phyloP scores from a whole-genome alignment of 2,888 invertebrate species.

The Omphaloscelis lunosa region DNA sequence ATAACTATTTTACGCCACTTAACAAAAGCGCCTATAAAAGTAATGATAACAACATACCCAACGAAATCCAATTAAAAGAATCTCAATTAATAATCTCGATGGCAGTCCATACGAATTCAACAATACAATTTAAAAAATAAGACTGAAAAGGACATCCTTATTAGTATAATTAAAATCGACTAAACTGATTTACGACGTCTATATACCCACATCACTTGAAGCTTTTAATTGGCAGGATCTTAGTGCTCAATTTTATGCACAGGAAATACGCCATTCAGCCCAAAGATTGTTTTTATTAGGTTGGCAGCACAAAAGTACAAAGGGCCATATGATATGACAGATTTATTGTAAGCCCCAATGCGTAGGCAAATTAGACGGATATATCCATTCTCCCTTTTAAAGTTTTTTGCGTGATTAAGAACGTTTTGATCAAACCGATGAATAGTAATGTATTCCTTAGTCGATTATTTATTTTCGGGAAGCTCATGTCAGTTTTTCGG shows the following conservation, averaged over 20 bases:
- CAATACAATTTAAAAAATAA: conserved; percentile 71
- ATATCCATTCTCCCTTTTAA: conserved; percentile 86
- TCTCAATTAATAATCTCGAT: conserved; percentile 66
- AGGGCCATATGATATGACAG: conserved; percentile 88
- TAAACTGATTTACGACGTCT: conserved; percentile 81
- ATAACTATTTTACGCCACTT: conserved; percentile 46
- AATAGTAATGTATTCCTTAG: conserved; percentile 76
- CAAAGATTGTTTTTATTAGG: conserved; percentile 84
- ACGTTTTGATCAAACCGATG: conserved; percentile 76
- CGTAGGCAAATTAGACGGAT: conserved; percentile 89
- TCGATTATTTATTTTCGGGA: conserved; percentile 68
- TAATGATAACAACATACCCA: conserved; percentile 39
- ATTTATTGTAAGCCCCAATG: conserved; percentile 83
- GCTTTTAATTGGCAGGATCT: conserved; percentile 83
- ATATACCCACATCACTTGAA: conserved; percentile 83
- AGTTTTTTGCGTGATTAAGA: conserved; percentile 74
- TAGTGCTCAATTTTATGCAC: conserved; percentile 72
- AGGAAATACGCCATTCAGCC: conserved; percentile 85
- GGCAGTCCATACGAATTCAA: conserved; percentile 62
- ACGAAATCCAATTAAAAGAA: conserved; percentile 64
- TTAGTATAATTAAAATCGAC: conserved; percentile 82
- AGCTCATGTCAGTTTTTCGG: conserved; percentile 72
- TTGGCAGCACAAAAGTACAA: conserved; percentile 79
- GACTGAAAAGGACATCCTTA: conserved; percentile 81
- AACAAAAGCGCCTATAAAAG: conserved; percentile 44